These are phyloP conservation scores for Anableps anableps DNA, from an alignment of 2,797 vertebrate genomes.

Conservation along the genomic window DNA sequence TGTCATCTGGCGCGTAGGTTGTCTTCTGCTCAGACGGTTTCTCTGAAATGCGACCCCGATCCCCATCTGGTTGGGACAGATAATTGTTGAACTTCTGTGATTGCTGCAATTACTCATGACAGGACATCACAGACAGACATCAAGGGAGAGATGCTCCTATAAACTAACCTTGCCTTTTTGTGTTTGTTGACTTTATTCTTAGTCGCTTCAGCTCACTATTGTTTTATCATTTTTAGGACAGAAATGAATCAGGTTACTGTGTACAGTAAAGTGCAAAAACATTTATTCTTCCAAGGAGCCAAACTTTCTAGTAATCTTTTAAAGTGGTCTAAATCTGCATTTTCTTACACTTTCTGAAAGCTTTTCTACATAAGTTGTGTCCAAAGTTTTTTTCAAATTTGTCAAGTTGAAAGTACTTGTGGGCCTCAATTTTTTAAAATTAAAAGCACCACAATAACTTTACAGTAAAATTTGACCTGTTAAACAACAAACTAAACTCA, in stretches of 20 bases:
- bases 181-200: conserved; percentile 1
- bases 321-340: background rate
- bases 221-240: background rate
- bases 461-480: background rate
- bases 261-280: background rate
- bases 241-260: background rate
- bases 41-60: conserved; percentile 71
- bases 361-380: background rate
- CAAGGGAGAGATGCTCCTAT: conserved; percentile 19
- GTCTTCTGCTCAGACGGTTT: conserved; percentile 64
- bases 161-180: conserved; percentile 17
- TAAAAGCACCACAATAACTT: background rate
- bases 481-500: background rate
- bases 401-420: background rate
- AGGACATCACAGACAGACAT: conserved; percentile 27
- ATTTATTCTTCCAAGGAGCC: background rate
- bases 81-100: conserved; percentile 81
- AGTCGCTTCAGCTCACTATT: background rate
- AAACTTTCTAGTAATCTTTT: background rate
- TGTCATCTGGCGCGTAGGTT: conserved; percentile 49
- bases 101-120: conserved; percentile 77
- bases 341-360: background rate
- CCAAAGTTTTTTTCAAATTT: background rate
- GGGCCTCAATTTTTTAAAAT: background rate
- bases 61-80: conserved; percentile 77